phyloP scores from a whole-genome alignment of 2,888 invertebrate genomes.

The Diogma glabrata region DNA sequence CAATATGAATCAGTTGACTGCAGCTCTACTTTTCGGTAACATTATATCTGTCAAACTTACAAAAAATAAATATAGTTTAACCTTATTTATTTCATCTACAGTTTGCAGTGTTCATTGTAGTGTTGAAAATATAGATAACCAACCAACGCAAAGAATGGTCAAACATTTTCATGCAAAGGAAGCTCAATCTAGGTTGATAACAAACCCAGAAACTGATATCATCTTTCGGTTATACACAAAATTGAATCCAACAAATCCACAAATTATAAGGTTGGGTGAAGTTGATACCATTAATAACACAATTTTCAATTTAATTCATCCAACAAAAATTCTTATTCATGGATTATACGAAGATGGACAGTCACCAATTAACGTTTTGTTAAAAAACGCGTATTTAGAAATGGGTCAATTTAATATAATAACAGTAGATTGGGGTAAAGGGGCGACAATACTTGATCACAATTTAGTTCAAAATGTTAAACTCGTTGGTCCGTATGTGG shows the following conservation, averaged over 20 bases:
- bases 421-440: slow-evolving; percentile 31
- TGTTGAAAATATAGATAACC: too few species aligned
- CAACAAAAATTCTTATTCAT: slow-evolving; percentile 20
- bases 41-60: too few species aligned
- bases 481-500: too few species aligned
- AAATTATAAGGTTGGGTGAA: not conserved
- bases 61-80: too few species aligned
- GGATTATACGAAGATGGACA: slow-evolving; percentile 31
- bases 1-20: too few species aligned
- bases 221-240: not conserved
- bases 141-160: too few species aligned
- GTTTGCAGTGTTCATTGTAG: too few species aligned
- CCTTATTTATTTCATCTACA: too few species aligned
- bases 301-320: not conserved
- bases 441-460: slow-evolving; percentile 28
- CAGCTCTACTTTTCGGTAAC: too few species aligned
- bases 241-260: not conserved
- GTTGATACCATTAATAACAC: not conserved
- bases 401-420: slow-evolving; percentile 29
- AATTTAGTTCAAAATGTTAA: slow-evolving; percentile 25
- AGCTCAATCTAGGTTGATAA: too few species aligned
- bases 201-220: not conserved
- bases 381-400: slow-evolving; percentile 28
- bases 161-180: too few species aligned
- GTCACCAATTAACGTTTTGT: slow-evolving; percentile 27